Evolutionary conservation across 2,888 invertebrate genomes (phyloP), one percentile per base, ranked within the genome.

Genomic region (Leptopilina myrica): DNA sequence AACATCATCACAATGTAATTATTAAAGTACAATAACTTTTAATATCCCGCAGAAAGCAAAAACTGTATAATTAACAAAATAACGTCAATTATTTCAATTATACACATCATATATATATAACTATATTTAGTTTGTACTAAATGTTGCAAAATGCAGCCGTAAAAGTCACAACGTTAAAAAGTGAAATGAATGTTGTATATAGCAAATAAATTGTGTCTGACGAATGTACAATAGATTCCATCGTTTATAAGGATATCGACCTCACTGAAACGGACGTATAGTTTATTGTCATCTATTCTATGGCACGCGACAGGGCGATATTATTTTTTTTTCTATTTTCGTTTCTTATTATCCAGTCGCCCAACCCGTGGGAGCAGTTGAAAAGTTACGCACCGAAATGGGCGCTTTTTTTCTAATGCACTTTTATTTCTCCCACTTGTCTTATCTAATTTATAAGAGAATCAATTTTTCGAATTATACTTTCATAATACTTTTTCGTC

Each of bases 371-470:
- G 9, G 33, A 33, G 33, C 49, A 33, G 62, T 64, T 33, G 59
- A 76, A 40, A 62, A 62, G 40, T 59, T 40, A 62, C 76, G 59
- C 62, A 40, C 12, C 11, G 76, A 14, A 64, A 76, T 64, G 66
- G 78, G 77, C 43, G 43, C 3, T 43, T 43, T 43, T 43, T 78
- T 80, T 81, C 76, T 33, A 43, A 43, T 8, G 43, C 43, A 43
- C 80, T 77, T 82, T 81, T 80, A 81, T 78, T 80, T 77, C 85
- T 82, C 84, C 83, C 81, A 84, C 83, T 83, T 83, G 78, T 66
- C 80, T 88, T 87, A 84, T 84, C 84, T 84, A 88, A 88, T 79
- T 79, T 79, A 56, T 83, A 33, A 4, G 33, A 33, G 33, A 33
- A 33, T 33, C 33, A 33, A 33, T 33, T 33, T 33, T 3, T 2